phyloP scores from a whole-genome alignment of 2,888 invertebrate genomes.

The Chesias legatella region DNA sequence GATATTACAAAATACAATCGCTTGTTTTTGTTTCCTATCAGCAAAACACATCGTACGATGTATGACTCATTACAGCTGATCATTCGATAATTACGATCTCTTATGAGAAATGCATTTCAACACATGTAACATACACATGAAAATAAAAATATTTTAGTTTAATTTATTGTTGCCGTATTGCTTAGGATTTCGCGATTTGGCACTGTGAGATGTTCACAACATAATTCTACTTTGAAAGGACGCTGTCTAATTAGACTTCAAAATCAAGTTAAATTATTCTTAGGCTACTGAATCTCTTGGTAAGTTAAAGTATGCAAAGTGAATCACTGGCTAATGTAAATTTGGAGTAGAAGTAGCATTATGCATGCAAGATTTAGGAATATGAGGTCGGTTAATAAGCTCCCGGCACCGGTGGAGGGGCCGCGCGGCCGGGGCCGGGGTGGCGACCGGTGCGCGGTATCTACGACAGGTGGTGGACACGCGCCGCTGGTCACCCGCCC shows the following conservation, averaged over 20 bases:
- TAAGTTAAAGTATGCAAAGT: constrained; percentile 26
- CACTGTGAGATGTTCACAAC: too few species aligned
- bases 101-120: constrained; percentile 11
- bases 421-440: constrained; percentile 44
- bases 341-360: constrained; percentile 35
- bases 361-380: constrained; percentile 66
- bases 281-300: background rate
- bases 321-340: constrained; percentile 25
- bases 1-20: constrained; percentile 18
- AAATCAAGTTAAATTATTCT: too few species aligned
- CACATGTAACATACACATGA: too few species aligned
- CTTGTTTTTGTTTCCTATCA: constrained; percentile 18
- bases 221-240: too few species aligned
- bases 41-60: constrained; percentile 22
- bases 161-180: background rate
- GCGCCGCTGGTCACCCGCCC: constrained; percentile 51
- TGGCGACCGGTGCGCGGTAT: constrained; percentile 44
- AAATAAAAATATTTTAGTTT: constrained; percentile 1
- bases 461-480: constrained; percentile 72
- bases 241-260: too few species aligned
- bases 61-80: constrained; percentile 13
- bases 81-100: constrained; percentile 12
- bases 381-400: constrained; percentile 63
- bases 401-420: constrained; percentile 28
- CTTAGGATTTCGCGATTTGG: too few species aligned